Percentiles rank a stretch among this genome's conserved stretches.
Evolutionary conservation across 2,797 vertebrate species (phyloP).

Genomic region (Gila robusta): DNA sequence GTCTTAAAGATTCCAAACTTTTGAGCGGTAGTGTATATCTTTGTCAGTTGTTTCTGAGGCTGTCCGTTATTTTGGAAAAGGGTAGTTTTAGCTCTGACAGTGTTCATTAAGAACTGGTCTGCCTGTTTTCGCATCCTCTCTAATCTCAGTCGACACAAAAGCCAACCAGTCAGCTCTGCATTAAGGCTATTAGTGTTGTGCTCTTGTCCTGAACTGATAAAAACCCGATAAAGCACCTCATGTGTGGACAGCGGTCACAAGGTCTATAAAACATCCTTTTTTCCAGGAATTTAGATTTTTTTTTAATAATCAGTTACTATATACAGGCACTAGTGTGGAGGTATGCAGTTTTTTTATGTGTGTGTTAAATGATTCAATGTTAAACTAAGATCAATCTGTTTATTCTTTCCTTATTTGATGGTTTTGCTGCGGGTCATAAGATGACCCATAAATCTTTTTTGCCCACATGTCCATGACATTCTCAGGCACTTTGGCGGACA

Average conservation of each 20-base stretch:
- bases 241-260: background rate
- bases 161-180: slow-evolving; percentile 10
- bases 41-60: background rate
- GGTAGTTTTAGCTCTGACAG: background rate
- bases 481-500: background rate
- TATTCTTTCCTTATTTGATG: slow-evolving; percentile 9
- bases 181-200: background rate
- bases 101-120: background rate
- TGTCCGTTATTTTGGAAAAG: background rate
- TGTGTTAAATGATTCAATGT: slow-evolving; percentile 4
- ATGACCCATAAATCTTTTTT: slow-evolving; percentile 13
- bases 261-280: background rate
- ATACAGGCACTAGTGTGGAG: background rate
- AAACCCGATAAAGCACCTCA: slow-evolving; percentile 30
- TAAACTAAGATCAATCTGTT: slow-evolving; percentile 34
- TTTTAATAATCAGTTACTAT: background rate
- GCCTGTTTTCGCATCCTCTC: background rate
- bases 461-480: background rate
- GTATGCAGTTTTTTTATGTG: too few relatives aligned
- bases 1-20: background rate
- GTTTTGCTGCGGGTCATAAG: background rate
- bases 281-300: background rate
- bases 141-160: background rate
- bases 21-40: background rate
- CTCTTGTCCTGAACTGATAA: slow-evolving; percentile 19